Conservation (phyloP, 2,888 invertebrate species). For the Chrysomela aeneicollis region DNA sequence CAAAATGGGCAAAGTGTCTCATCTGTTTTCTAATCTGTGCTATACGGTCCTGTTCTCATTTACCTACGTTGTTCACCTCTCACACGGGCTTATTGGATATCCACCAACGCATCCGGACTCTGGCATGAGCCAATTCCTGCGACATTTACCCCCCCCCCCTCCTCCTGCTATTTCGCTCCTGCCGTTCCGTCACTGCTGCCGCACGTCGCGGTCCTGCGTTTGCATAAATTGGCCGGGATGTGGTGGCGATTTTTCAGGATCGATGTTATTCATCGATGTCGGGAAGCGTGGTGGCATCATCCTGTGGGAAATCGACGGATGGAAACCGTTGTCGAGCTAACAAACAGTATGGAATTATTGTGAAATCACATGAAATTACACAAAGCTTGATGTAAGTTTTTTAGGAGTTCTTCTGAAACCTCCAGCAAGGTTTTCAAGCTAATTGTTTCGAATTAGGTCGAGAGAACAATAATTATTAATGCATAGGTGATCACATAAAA, state of each 20-base stretch:
- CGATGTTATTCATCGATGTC: conserved; percentile 5
- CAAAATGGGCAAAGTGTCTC: too few relatives aligned
- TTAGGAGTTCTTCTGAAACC: too few relatives aligned
- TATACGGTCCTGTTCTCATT: conserved; percentile 34
- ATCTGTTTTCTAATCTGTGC: background rate
- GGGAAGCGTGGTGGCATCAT: background rate
- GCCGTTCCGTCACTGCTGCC: too few relatives aligned
- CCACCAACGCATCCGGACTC: too few relatives aligned
- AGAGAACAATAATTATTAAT: too few relatives aligned
- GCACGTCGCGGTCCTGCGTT: conserved; percentile 34
- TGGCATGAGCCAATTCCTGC: conserved; percentile 43
- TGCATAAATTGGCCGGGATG: conserved; percentile 38
- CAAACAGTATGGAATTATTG: background rate
- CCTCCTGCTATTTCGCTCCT: conserved; percentile 17
- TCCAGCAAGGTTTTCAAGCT: too few relatives aligned
- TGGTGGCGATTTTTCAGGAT: conserved; percentile 24
- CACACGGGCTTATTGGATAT: conserved; percentile 40
- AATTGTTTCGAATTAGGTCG: too few relatives aligned
- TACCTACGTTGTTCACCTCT: conserved; percentile 59
- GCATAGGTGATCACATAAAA: too few relatives aligned
- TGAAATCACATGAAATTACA: too few relatives aligned
- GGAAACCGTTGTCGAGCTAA: background rate
- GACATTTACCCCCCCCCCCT: conserved; percentile 29
- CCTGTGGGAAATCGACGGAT: background rate
- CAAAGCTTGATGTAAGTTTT: too few relatives aligned